Base-by-base conservation (phyloP, 2,797 vertebrate genomes). In the Sebastes kiyomatsui region DNA sequence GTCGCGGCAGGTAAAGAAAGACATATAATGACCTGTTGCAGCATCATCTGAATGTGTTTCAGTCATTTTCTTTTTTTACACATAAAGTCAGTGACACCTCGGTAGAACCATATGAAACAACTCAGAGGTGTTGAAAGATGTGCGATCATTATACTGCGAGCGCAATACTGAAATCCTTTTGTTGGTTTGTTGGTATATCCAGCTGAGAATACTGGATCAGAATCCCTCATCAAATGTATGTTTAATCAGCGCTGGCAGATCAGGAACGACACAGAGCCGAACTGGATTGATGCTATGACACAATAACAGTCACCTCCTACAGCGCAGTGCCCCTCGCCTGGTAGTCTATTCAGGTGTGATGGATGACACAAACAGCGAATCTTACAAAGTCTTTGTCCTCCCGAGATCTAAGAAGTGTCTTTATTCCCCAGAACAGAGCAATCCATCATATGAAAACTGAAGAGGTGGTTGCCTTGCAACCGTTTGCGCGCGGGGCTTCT, bases 381-480 rank as follows among this genome's bases (percentile, higher is more conserved):
- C 59, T 85, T 61, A 72, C 68, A 58, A 68, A 72, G 61, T 70
- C 74, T 82, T 79, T 77, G 80, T 77, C 80, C 67, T 83, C 28
- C 66, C 33, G 28, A 75, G 72, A 90, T 92, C 89, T 81, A 80
- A 87, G 62, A 84, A 83, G 81, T 82, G 87, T 88, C 83, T 90
- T 80, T 82, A 80, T 85, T 87, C 54, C 25, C 54, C 79, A 69
- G 75, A 87, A 89, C 52, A 89, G 22, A 72, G 68, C 66, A 78
- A 86, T 87, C 82, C 75, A 84, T 89, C 81, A 87, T 74, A 82
- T 81, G 58, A 80, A 90, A 79, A 87, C 32, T 86, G 77, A 76
- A 83, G 88, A 80, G 75, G 69, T 67, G 62, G 75, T 86, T 90
- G 83, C 87, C 75, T 88, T 87, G 80, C 85, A 88, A 90, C 82